Base-by-base conservation (phyloP, 2,888 invertebrate genomes). In the Eupithecia dodoneata region DNA sequence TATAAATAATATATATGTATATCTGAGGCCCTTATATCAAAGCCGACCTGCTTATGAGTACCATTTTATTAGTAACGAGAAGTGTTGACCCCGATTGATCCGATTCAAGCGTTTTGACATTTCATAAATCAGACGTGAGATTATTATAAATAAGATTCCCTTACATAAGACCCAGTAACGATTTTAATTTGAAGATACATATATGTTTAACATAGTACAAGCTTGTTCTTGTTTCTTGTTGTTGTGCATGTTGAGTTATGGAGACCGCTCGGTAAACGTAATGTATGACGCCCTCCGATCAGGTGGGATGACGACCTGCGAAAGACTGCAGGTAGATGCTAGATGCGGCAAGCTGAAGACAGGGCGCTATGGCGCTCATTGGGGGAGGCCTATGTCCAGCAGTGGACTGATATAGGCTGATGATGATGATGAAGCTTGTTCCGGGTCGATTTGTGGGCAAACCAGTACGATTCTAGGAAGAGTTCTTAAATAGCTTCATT, bases 81-180 rank as follows among this genome's bases (percentile, higher is more conserved):
- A 71, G 67, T 52, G 18, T 52, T 76, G 76, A 76, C 72, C 76
- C 71, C 71, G 49, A 76, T 78, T 66, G 63, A 76, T 82, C 79
- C 65, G 76, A 67, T 73, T 73, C 79, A 80, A 79, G 77, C 78
- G 79, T n/a, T n/a, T n/a, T n/a, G 77, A 77, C 76, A 76, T 79
- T 79, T 80, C 79, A 76, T 77, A 82, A 79, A 80, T 80, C 69
- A 45, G 59, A 59, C 10, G 59, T 18, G 9, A 59, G 9, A n/a
- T 44, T 67, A 6, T 45, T 44, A 67, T 15, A 10, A 67, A 66
- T 66, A 44, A 44, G 44, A 67, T 45, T 3, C 67, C 42, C 67
- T 67, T 66, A 5, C n/a, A 67, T 9, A 18, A 18, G 18, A n/a
- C 4, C 9, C 18, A 18, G 3, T 18, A 18, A 18, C 18, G 6